Percentiles rank a stretch among this genome's conserved stretches.
These are phyloP conservation scores for Pristiophorus japonicus DNA, from an alignment of 2,113 vertebrate genomes.

Conservation along the genomic window DNA sequence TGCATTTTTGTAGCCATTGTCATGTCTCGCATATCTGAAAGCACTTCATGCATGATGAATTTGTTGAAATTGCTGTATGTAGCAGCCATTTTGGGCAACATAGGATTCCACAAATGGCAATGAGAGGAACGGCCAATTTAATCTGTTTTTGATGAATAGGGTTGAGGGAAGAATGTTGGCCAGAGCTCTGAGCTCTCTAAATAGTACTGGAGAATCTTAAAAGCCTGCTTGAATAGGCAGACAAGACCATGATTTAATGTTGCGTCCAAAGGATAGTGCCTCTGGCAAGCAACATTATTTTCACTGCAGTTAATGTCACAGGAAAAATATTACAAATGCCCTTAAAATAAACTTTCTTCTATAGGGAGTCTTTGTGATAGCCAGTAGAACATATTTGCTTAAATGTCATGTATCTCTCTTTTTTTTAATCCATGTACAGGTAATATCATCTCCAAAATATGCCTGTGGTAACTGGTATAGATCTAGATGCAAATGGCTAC, in stretches of 20 bases:
- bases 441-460: conserved; percentile 56
- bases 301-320: neutral
- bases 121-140: too few relatives aligned
- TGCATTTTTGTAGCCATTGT: neutral
- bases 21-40: neutral
- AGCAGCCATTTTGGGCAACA: neutral
- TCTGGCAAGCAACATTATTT: neutral
- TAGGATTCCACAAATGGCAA: neutral
- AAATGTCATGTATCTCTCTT: neutral
- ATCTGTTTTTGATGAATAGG: neutral
- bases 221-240: neutral
- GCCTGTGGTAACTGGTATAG: conserved; percentile 53
- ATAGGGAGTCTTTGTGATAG: neutral
- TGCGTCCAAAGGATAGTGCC: neutral
- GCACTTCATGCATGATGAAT: neutral
- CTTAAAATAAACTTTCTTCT: neutral
- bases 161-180: neutral
- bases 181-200: neutral
- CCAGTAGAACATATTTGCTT: neutral
- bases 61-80: neutral
- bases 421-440: neutral
- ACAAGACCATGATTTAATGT: neutral
- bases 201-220: neutral
- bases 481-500: conserved; percentile 54
- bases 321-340: neutral